Percentiles rank a stretch among this genome's conserved stretches.
phyloP scores from a whole-genome alignment of 2,113 vertebrate genomes.

The Chionodraco myersi region DNA sequence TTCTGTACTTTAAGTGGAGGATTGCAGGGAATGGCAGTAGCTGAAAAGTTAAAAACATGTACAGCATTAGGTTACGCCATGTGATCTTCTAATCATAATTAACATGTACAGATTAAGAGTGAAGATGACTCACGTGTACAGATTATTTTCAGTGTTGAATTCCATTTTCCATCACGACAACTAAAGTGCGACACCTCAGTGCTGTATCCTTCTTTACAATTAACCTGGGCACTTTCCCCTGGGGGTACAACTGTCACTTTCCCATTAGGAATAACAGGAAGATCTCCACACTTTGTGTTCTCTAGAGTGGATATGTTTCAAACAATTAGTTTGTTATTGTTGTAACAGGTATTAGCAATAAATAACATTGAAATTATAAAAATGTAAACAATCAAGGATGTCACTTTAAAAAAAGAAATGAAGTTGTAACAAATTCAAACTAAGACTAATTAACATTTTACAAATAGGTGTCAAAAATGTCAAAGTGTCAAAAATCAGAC shows the following conservation, averaged over 20 bases:
- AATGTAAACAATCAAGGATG: neutral
- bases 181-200: rapidly evolving
- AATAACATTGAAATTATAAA: neutral
- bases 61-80: neutral
- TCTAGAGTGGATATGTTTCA: conserved; percentile 24
- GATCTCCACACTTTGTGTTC: conserved; percentile 8
- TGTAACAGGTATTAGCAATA: neutral
- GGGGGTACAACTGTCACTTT: rapidly evolving
- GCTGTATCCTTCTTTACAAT: conserved; percentile 9
- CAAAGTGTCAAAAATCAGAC: no score
- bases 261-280: conserved; percentile 56
- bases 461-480: no score
- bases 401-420: neutral
- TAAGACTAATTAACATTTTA: neutral
- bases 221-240: rapidly evolving
- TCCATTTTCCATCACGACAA: conserved; percentile 35
- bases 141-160: neutral
- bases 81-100: no score
- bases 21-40: rapidly evolving
- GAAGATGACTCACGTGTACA: conserved; percentile 60
- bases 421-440: neutral
- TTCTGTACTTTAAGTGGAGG: conserved; percentile 53
- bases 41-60: conserved; percentile 34
- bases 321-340: neutral
- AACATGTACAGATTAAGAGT: neutral